These are phyloP conservation scores for Hypanus sabinus DNA, from an alignment of 2,113 vertebrate genomes.

Conservation along the genomic window DNA sequence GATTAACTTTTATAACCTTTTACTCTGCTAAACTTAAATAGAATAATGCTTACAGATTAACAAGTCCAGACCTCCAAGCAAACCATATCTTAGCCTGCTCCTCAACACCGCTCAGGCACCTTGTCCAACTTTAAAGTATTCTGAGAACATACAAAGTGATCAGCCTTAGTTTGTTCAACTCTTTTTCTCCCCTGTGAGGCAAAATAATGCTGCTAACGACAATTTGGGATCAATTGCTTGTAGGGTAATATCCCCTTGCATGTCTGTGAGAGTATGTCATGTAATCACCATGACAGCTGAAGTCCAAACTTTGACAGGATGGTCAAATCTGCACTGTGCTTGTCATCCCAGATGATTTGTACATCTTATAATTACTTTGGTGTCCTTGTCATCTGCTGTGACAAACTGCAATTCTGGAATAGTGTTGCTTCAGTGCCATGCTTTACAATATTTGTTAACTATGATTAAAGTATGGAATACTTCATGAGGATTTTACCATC, in stretches of 20 bases:
- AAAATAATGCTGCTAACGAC: background rate
- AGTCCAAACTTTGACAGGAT: conserved; percentile 11
- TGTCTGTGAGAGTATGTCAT: background rate
- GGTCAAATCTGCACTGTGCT: conserved; percentile 17
- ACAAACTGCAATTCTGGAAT: conserved; percentile 1
- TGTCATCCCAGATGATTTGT: conserved; percentile 23
- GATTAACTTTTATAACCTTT: background rate
- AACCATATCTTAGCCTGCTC: background rate
- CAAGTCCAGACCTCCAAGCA: background rate
- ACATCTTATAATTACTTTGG: background rate
- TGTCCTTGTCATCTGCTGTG: conserved; percentile 28
- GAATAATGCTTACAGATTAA: background rate
- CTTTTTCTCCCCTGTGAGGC: background rate
- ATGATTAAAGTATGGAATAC: background rate
- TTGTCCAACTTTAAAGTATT: background rate
- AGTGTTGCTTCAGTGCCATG: background rate
- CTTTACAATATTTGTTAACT: background rate
- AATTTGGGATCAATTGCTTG: background rate
- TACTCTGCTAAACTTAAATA: background rate
- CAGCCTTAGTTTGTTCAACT: background rate
- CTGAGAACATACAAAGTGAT: background rate
- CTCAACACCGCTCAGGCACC: background rate
- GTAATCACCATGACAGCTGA: conserved; percentile 8
- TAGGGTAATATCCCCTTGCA: conserved; percentile 17
- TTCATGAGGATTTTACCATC: background rate